phyloP scores from a whole-genome alignment of 2,113 vertebrate genomes.

The Triplophysa rosa region DNA sequence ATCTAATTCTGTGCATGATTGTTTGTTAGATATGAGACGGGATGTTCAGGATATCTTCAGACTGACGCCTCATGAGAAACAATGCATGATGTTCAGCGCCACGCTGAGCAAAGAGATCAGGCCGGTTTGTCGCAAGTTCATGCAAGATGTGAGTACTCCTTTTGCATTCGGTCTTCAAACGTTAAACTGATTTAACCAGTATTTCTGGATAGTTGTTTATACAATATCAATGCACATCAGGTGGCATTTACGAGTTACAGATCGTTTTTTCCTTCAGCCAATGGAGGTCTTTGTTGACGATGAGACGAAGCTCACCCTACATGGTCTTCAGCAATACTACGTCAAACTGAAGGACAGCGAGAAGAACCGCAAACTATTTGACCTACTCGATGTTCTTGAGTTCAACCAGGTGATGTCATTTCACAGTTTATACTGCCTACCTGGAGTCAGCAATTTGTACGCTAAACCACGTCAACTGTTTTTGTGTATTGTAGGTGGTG shows the following conservation, averaged over 20 bases:
- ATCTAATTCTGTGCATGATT: background rate
- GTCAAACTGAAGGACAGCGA: conserved; percentile 89
- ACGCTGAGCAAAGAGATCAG: conserved; percentile 88
- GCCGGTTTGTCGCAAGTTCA: conserved; percentile 88
- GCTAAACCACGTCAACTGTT: background rate
- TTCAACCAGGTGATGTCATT: conserved; percentile 81
- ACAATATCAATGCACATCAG: background rate
- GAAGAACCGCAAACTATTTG: conserved; percentile 88
- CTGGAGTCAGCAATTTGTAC: background rate
- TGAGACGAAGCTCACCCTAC: conserved; percentile 86
- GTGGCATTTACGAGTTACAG: background rate
- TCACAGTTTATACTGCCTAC: background rate
- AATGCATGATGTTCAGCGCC: conserved; percentile 92
- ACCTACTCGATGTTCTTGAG: conserved; percentile 85
- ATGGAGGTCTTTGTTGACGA: conserved; percentile 92
- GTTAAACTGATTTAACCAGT: no score
- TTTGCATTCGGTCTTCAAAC: background rate
- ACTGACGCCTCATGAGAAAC: conserved; percentile 86
- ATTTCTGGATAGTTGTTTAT: background rate
- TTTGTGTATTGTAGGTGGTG: conserved; percentile 74
- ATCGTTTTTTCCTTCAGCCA: conserved; percentile 66
- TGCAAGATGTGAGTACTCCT: conserved; percentile 85
- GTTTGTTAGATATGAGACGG: conserved; percentile 80
- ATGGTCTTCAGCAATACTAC: conserved; percentile 89
- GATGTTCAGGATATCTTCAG: conserved; percentile 89